Evolutionary conservation across 2,113 vertebrate genomes (phyloP).

Genomic region (Phrynosoma platyrhinos): DNA sequence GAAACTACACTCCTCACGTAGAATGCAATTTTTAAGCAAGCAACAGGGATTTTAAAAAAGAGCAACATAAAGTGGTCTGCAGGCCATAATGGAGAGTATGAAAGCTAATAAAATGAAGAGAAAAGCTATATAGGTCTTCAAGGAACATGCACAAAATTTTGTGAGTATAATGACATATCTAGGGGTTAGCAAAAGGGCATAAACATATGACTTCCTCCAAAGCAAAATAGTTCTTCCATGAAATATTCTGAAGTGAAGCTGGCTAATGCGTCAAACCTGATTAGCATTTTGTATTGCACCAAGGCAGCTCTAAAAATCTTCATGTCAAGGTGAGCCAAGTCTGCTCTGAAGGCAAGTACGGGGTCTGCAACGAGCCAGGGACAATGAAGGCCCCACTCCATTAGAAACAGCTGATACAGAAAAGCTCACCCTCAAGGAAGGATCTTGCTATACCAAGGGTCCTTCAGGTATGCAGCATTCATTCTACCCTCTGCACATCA

Average conservation of each 20-base stretch:
- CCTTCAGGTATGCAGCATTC: no score
- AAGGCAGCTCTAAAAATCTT: neutral
- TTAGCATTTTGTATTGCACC: neutral
- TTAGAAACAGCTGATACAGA: neutral
- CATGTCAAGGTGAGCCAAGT: no score
- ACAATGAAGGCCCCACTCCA: neutral
- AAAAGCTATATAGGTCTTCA: slow-evolving; percentile 35
- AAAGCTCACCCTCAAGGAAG: neutral
- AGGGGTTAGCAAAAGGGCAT: no score
- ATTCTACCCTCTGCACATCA: no score
- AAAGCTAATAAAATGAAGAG: neutral
- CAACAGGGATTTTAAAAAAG: neutral
- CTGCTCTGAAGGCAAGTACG: no score
- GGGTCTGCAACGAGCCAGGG: neutral
- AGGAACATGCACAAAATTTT: slow-evolving; percentile 8
- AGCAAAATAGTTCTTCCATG: neutral
- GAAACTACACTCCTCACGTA: neutral
- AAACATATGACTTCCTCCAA: neutral
- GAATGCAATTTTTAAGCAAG: neutral
- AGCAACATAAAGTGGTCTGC: neutral
- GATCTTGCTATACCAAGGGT: no score
- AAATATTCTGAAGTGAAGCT: neutral
- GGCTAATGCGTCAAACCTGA: neutral
- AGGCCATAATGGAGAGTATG: neutral
- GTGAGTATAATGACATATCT: neutral